Evolutionary conservation across 2,113 vertebrate genomes (phyloP).

Genomic region (Halcyon senegalensis): DNA sequence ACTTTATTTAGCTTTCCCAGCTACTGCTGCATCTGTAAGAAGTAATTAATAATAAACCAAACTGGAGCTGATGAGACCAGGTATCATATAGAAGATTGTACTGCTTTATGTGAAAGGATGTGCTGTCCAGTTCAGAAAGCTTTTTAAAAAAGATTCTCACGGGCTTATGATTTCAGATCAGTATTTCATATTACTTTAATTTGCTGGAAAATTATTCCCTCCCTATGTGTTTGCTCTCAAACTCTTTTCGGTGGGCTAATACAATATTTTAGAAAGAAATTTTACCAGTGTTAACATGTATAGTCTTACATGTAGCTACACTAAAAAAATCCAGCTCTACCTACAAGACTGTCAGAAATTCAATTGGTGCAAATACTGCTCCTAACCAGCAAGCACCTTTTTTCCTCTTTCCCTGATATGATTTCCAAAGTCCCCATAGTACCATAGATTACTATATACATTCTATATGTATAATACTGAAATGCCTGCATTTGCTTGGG

Average conservation of each 20-base stretch:
- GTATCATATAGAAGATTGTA: neutral
- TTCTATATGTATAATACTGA: neutral
- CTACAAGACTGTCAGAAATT: neutral
- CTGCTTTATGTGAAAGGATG: neutral
- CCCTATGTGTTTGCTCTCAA: neutral
- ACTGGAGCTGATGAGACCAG: neutral
- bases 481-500: neutral
- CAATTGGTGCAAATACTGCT: neutral
- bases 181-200: conserved; percentile 10
- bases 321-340: neutral
- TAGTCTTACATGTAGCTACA: neutral
- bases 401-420: neutral
- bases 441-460: neutral
- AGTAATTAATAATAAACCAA: conserved; percentile 25
- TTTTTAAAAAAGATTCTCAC: neutral
- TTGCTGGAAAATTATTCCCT: neutral
- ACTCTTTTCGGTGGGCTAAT: neutral
- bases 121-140: neutral
- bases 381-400: neutral
- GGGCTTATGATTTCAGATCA: neutral
- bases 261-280: neutral
- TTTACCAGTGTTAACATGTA: neutral
- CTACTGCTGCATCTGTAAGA: neutral
- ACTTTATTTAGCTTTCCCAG: neutral
- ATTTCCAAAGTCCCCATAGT: neutral